Conservation (phyloP, 2,113 vertebrate species). For the Gymnogyps californianus region DNA sequence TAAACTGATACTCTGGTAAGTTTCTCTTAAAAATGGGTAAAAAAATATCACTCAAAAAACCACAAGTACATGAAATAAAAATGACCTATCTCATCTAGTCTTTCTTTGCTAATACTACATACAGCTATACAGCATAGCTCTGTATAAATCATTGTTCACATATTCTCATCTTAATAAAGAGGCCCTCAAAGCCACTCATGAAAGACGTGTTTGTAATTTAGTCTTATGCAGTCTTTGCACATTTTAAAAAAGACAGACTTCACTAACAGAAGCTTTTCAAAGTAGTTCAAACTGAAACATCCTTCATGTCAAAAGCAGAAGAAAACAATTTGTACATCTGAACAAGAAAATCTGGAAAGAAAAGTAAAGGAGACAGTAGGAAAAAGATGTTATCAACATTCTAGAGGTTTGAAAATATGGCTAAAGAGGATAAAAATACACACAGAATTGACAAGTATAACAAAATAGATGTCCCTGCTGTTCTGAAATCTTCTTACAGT, state of each 20-base stretch:
- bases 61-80: neutral
- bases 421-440: neutral
- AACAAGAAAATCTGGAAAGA: neutral
- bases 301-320: neutral
- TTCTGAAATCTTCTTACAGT: neutral
- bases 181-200: neutral
- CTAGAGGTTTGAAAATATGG: neutral
- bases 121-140: neutral
- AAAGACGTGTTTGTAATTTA: neutral
- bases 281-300: neutral
- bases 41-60: neutral
- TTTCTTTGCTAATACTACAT: neutral
- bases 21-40: neutral
- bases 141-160: neutral
- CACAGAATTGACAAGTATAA: neutral
- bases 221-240: neutral
- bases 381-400: neutral
- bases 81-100: neutral
- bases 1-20: neutral
- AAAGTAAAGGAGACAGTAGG: neutral
- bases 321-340: neutral
- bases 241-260: neutral
- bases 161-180: neutral
- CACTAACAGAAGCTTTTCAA: neutral
- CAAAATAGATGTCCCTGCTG: neutral